phyloP scores from a whole-genome alignment of 1,140 invertebrate genomes.

The Drosophila sp. region DNA sequence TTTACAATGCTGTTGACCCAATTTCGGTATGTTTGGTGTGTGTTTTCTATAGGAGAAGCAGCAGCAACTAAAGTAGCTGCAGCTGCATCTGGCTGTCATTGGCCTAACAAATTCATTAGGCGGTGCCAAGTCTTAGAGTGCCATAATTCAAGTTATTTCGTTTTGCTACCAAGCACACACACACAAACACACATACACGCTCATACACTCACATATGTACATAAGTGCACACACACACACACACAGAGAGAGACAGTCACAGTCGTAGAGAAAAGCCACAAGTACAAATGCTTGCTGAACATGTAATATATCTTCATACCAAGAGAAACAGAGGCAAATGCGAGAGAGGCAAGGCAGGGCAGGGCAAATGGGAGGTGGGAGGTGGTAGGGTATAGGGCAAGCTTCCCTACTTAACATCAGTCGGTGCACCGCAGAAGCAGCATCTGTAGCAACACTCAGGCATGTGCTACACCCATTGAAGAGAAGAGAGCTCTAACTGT shows the following conservation, averaged over 20 bases:
- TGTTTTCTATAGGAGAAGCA: not conserved
- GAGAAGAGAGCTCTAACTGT: slow-evolving; percentile 32
- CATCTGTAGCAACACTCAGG: slow-evolving; percentile 21
- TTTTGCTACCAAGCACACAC: slow-evolving; percentile 32
- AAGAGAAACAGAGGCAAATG: slow-evolving; percentile 4
- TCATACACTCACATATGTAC: not conserved
- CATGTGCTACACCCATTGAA: slow-evolving; percentile 1
- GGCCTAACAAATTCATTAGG: slow-evolving; percentile 64
- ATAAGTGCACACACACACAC: not conserved
- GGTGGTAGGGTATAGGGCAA: slow-evolving; percentile 6
- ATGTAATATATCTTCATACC: slow-evolving; percentile 71
- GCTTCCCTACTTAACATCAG: slow-evolving; percentile 39
- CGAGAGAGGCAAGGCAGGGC: not conserved
- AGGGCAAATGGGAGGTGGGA: not conserved
- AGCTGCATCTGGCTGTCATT: slow-evolving; percentile 16
- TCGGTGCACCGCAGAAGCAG: slow-evolving; percentile 62
- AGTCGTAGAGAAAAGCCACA: slow-evolving; percentile 36
- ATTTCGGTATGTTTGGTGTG: slow-evolving; percentile 24
- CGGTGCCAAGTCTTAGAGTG: slow-evolving; percentile 42
- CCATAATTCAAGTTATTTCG: slow-evolving; percentile 66
- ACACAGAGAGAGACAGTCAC: not conserved
- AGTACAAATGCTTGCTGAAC: slow-evolving; percentile 72
- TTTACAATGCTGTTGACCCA: slow-evolving; percentile 68
- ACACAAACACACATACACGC: not conserved
- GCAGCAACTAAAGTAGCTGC: slow-evolving; percentile 6